Percentiles rank a stretch among this genome's conserved stretches.
Conservation (phyloP, 2,888 invertebrate species). For the Metacarcinus magister region DNA sequence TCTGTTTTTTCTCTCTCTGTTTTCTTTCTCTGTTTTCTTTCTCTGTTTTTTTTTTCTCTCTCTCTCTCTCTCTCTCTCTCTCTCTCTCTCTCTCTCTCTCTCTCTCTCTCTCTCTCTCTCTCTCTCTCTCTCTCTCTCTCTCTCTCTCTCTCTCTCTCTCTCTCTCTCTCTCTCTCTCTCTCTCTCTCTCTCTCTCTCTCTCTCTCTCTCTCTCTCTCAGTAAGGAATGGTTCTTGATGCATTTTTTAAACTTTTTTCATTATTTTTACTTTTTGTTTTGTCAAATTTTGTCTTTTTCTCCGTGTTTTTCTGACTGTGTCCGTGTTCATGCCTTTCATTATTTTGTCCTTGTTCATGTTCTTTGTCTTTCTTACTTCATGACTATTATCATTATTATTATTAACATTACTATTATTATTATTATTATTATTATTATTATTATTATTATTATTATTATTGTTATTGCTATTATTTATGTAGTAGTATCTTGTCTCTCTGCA, state of each 20-base stretch:
- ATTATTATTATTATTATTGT: neutral
- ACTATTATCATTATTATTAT: neutral
- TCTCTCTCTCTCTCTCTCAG: neutral
- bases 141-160: slow-evolving; percentile 48
- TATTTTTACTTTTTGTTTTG: neutral
- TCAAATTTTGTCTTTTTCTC: slow-evolving; percentile 16
- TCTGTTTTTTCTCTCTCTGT: neutral
- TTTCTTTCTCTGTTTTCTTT: neutral
- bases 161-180: slow-evolving; percentile 48
- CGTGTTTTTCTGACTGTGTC: neutral
- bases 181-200: slow-evolving; percentile 52
- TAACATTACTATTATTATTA: neutral
- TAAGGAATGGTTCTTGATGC: too few relatives aligned
- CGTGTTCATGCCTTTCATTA: neutral
- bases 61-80: slow-evolving; percentile 57
- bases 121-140: slow-evolving; percentile 48
- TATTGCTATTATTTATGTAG: neutral
- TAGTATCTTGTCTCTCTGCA: neutral
- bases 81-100: slow-evolving; percentile 57
- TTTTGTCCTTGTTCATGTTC: neutral
- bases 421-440: neutral
- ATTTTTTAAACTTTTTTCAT: too few relatives aligned
- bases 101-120: slow-evolving; percentile 43
- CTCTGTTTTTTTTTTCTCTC: neutral
- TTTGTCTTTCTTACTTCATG: neutral